Conservation (phyloP, 1,140 invertebrate species). For the Artemia franciscana region DNA sequence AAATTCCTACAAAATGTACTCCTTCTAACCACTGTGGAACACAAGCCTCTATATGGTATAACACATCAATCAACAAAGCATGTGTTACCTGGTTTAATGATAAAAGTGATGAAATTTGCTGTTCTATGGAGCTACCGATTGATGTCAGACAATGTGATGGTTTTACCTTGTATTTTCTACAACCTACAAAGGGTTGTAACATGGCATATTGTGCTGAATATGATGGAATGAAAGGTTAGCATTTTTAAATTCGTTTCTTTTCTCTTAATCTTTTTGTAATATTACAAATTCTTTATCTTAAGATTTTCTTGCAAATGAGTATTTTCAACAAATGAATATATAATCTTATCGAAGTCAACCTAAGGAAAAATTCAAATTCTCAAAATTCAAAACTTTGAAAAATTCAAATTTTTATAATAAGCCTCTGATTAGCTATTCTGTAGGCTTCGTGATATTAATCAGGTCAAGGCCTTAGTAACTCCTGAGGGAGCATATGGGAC, state of each 20-base stretch:
- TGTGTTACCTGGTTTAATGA: not conserved
- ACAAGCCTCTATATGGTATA: constrained; percentile 10
- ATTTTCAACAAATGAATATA: too few relatives aligned
- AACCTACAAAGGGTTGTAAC: constrained; percentile 8
- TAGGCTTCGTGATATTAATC: too few relatives aligned
- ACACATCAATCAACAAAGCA: not conserved
- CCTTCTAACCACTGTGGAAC: constrained; percentile 11
- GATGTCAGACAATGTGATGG: constrained; percentile 6
- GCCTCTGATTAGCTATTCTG: too few relatives aligned
- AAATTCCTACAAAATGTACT: constrained; percentile 9
- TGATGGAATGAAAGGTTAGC: not conserved
- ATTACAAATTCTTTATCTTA: too few relatives aligned
- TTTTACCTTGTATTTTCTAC: constrained; percentile 8
- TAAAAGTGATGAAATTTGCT: constrained; percentile 6
- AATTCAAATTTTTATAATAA: too few relatives aligned
- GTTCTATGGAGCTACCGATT: constrained; percentile 5
- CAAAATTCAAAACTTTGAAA: too few relatives aligned
- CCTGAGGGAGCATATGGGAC: too few relatives aligned
- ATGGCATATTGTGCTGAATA: constrained; percentile 11
- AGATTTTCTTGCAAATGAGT: too few relatives aligned
- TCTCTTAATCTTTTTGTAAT: not conserved
- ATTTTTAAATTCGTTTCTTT: not conserved
- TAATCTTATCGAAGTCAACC: too few relatives aligned
- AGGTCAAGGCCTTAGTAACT: too few relatives aligned
- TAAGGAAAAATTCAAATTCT: too few relatives aligned